A percentile compares a stretch with the other conserved stretches of the same genome.
Evolutionary conservation across 2,888 invertebrate genomes (phyloP).

Genomic region (Zaprionus lineosus): DNA sequence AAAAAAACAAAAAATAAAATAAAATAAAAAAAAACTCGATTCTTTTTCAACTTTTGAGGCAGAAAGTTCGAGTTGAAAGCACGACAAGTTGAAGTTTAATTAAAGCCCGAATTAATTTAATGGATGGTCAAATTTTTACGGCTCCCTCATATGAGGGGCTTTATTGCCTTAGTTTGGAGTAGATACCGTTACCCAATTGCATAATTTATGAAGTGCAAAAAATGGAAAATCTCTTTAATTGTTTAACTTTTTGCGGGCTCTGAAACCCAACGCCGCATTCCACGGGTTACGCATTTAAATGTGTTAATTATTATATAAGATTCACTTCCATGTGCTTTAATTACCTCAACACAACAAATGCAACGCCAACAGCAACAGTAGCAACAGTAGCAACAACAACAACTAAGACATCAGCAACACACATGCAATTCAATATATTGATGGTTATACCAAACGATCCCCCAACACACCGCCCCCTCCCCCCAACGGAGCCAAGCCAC

Average conservation of each 20-base stretch:
- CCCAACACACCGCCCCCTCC: no score
- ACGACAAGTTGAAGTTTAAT: conserved; percentile 35
- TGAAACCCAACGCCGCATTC: conserved; percentile 6
- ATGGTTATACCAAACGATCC: no score
- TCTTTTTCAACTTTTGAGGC: conserved; percentile 11
- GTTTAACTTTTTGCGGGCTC: conserved; percentile 5
- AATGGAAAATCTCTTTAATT: conserved; percentile 14
- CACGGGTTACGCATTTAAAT: conserved; percentile 27
- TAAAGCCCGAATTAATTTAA: conserved; percentile 37
- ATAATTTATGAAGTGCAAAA: conserved; percentile 34
- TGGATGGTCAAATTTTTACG: conserved; percentile 26
- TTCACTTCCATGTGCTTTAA: conserved; percentile 12
- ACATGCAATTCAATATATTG: not conserved
- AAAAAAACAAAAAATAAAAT: no score
- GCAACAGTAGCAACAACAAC: no score
- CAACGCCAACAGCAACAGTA: no score
- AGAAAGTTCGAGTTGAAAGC: not conserved
- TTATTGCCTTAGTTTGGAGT: conserved; percentile 4
- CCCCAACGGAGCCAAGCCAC: no score
- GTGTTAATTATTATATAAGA: conserved; percentile 47
- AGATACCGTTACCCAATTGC: conserved; percentile 15
- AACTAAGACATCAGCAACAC: no score
- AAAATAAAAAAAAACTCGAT: conserved; percentile 27
- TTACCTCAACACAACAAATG: conserved; percentile 24
- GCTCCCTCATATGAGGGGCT: conserved; percentile 8